Base-by-base conservation (phyloP, 2,888 invertebrate species). In the Ormyrus nitidulus region DNA sequence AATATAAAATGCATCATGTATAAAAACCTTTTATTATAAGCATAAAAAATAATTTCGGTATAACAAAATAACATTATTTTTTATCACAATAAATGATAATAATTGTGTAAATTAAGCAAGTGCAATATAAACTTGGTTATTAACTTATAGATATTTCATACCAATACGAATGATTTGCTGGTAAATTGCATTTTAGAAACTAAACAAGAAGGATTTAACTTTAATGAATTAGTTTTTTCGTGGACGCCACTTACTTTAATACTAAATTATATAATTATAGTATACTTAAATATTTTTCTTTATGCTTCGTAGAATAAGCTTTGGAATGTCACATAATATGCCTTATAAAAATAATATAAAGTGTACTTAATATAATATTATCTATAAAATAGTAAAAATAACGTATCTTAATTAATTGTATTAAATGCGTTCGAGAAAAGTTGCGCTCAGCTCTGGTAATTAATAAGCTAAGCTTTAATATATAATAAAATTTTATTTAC, bases 21-120 rank as follows among this genome's bases (percentile, higher is more conserved):
- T 56, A 58, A 80, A n/a, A 76, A 11, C 7, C 54, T 66, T 80
- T 77, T 80, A 80, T 80, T 77, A n/a, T 9, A 19, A 58, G 56
- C 53, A 68, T 76, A 72, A 80, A 80, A 77, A 80, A 72, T 62
- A 80, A 51, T 72, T 80, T 69, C 13, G 11, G 11, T 68, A 56
- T 77, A 77, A 73, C 44, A 73, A 77, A 62, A 69, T 77, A 80
- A 80, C 34, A 76, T 72, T 66, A 19, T 61, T 19, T 68, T n/a
- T 62, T 13, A 69, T 69, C 56, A 74, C 53, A 75, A 58, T 56
- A 49, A 61, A 59, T 48, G 13, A n/a, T 66, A 61, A 34, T 74
- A 61, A 34, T 74, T 59, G 48, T 64, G 62, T 53, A 48, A 69
- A 54, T 34, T 44, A 77, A 80, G 71, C 65, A 65, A 66, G 59